These are phyloP conservation scores for Anolis apletophallus DNA, from an alignment of 2,797 vertebrate species.

Conservation along the genomic window DNA sequence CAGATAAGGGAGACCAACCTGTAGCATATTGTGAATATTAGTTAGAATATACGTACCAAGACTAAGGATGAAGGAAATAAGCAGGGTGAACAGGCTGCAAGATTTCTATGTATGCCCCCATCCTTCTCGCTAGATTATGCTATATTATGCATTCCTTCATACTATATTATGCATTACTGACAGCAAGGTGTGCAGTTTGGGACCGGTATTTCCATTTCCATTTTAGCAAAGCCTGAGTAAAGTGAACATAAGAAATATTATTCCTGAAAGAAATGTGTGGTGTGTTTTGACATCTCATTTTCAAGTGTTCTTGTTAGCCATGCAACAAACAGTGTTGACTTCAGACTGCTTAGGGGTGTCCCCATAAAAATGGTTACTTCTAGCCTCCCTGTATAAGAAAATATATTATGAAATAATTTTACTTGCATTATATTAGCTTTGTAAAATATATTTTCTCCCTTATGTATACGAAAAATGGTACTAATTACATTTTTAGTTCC, in stretches of 20 bases:
- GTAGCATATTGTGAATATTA: neutral
- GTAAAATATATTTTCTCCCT: conserved; percentile 31
- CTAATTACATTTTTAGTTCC: neutral
- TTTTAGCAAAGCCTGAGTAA: conserved; percentile 52
- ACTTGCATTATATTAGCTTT: conserved; percentile 30
- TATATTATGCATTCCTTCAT: conserved; percentile 1
- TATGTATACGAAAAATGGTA: conserved; percentile 33
- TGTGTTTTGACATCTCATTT: conserved; percentile 39
- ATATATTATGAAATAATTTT: neutral
- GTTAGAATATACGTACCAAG: neutral
- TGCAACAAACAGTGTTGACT: neutral
- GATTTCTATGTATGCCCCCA: neutral
- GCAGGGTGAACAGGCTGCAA: conserved; percentile 19
- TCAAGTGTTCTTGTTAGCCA: neutral
- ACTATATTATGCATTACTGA: conserved; percentile 8
- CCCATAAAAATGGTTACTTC: neutral
- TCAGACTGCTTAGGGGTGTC: neutral
- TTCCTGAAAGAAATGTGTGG: conserved; percentile 46
- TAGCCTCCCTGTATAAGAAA: conserved; percentile 18
- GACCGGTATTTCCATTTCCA: conserved; percentile 55
- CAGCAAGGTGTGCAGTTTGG: conserved; percentile 21
- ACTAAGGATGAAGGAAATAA: neutral
- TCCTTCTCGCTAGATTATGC: conserved; percentile 25
- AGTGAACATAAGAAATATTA: conserved; percentile 44
- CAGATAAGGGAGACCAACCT: neutral